Percentiles rank a stretch among this genome's conserved stretches.
Conservation (phyloP, 2,113 vertebrate species). For the Albula goreensis region DNA sequence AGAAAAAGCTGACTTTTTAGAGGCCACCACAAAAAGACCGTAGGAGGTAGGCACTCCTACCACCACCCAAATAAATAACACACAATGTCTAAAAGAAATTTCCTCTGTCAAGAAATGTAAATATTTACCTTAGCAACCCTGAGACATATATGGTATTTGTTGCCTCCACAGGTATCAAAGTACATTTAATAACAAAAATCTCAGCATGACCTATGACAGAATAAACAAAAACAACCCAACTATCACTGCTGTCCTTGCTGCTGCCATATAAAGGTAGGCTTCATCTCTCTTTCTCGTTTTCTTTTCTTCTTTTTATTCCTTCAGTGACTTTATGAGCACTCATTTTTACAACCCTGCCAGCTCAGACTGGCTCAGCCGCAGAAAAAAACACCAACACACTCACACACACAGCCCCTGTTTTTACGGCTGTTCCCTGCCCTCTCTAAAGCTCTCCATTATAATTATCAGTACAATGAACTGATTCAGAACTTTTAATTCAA, state of each 20-base stretch:
- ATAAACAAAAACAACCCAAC: conserved; percentile 1
- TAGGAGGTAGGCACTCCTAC: conserved; percentile 10
- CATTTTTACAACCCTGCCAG: conserved; percentile 57
- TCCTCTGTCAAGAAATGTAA: conserved; percentile 24
- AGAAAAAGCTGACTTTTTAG: conserved; percentile 20
- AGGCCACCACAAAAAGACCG: conserved; percentile 24
- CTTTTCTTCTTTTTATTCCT: conserved; percentile 38
- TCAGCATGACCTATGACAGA: conserved; percentile 19
- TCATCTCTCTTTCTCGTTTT: conserved; percentile 14
- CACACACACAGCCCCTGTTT: conserved; percentile 52
- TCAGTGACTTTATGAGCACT: conserved; percentile 17
- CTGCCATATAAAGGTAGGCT: not conserved
- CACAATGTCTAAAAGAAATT: not conserved
- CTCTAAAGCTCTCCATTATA: conserved; percentile 55
- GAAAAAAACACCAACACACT: conserved; percentile 44
- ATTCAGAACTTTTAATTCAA: conserved; percentile 51
- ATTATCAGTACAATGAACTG: conserved; percentile 61
- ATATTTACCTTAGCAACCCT: conserved; percentile 1
- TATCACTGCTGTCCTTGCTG: not conserved
- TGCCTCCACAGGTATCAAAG: conserved; percentile 4
- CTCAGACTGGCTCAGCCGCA: conserved; percentile 55
- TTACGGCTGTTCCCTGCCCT: conserved; percentile 52
- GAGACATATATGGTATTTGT: not conserved
- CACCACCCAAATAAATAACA: conserved; percentile 26
- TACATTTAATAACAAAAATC: not conserved